These are phyloP conservation scores for Xyrichtys novacula DNA, from an alignment of 2,797 vertebrate species.

Conservation along the genomic window DNA sequence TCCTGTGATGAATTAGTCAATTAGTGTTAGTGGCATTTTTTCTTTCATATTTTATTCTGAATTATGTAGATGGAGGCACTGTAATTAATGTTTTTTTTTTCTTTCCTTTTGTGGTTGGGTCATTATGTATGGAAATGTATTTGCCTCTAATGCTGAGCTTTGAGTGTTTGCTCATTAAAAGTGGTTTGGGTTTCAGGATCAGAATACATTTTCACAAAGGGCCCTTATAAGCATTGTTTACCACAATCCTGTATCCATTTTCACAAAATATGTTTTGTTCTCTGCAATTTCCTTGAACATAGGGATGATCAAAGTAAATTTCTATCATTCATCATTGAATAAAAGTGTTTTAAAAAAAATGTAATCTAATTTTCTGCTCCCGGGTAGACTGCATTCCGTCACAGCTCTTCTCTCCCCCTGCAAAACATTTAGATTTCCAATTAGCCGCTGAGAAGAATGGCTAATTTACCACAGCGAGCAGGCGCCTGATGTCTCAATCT, in stretches of 20 bases:
- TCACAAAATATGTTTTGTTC: conserved; percentile 20
- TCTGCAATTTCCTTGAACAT: conserved; percentile 19
- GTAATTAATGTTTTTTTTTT: conserved; percentile 79
- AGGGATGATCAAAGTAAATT: conserved; percentile 29
- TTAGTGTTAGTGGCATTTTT: conserved; percentile 79
- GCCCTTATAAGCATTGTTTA: conserved; percentile 37
- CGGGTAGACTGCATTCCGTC: conserved; percentile 50
- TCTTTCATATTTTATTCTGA: conserved; percentile 81
- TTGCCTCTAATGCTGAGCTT: conserved; percentile 68
- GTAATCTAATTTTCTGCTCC: conserved; percentile 64
- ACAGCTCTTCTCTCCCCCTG: conserved; percentile 73
- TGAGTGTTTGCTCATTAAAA: conserved; percentile 70
- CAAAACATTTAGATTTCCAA: conserved; percentile 96
- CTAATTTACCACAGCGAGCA: conserved; percentile 92
- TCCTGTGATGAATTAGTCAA: conserved; percentile 83
- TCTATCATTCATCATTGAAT: conserved; percentile 26
- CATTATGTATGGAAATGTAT: conserved; percentile 79
- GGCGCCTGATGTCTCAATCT: conserved; percentile 97
- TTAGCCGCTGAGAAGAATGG: conserved; percentile 93
- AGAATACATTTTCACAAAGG: conserved; percentile 53
- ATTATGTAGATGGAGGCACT: conserved; percentile 78
- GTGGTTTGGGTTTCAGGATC: conserved; percentile 67
- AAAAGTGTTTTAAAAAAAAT: conserved; percentile 28
- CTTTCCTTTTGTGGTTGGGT: conserved; percentile 44
- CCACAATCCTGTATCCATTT: conserved; percentile 21